These are phyloP conservation scores for Torymus tubicola DNA, from an alignment of 2,888 invertebrate species.

Conservation along the genomic window DNA sequence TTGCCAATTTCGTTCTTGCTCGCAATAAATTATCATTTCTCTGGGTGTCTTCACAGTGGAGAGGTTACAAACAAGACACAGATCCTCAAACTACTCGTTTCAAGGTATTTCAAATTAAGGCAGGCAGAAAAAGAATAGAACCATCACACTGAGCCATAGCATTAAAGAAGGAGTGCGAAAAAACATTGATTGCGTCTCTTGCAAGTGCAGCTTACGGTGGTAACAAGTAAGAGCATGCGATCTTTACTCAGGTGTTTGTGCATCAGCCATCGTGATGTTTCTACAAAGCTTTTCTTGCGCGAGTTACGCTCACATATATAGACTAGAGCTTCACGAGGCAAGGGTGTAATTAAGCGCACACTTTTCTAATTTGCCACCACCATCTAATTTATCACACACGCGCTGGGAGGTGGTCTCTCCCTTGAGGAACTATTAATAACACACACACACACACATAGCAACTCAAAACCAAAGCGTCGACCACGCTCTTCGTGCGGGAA, in stretches of 20 bases:
- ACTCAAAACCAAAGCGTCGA: slow-evolving; percentile 19
- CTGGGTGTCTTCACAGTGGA: slow-evolving; percentile 42
- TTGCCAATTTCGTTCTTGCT: not conserved
- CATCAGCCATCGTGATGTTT: slow-evolving; percentile 20
- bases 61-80: not conserved
- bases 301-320: not conserved
- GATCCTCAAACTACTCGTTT: not conserved
- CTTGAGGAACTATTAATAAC: slow-evolving; percentile 15
- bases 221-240: slow-evolving; percentile 21
- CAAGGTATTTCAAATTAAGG: not conserved
- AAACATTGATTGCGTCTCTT: not conserved
- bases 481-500: not conserved
- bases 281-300: slow-evolving; percentile 23
- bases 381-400: slow-evolving; percentile 22
- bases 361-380: slow-evolving; percentile 47
- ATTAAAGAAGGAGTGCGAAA: not conserved
- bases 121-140: not conserved
- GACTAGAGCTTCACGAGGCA: not conserved
- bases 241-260: not conserved
- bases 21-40: not conserved
- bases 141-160: not conserved
- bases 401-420: no score
- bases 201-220: not conserved
- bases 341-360: slow-evolving; percentile 1
- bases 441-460: not conserved